Conservation (phyloP, 2,113 vertebrate genomes). For the Dicrurus megarhynchus region DNA sequence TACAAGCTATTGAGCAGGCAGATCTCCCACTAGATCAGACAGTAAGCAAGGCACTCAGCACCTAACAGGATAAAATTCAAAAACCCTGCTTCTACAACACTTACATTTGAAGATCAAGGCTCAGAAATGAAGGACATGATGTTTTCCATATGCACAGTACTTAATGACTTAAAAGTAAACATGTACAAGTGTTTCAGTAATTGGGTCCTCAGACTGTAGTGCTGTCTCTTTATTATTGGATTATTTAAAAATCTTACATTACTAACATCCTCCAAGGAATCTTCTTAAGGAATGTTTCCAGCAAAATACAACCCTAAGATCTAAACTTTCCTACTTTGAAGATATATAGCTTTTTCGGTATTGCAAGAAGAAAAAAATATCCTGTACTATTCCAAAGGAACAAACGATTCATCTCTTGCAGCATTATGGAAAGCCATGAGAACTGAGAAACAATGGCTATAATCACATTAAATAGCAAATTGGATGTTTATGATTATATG, state of each 20-base stretch:
- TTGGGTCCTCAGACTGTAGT: conserved; percentile 18
- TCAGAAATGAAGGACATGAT: conserved; percentile 32
- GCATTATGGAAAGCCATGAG: not conserved
- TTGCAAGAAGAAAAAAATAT: not conserved
- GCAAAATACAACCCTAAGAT: not conserved
- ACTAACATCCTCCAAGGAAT: not conserved
- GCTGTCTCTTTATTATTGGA: conserved; percentile 13
- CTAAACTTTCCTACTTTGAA: not conserved
- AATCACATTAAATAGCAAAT: not conserved
- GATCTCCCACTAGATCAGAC: not conserved
- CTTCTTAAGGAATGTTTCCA: not conserved
- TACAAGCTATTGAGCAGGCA: not conserved
- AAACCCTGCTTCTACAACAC: conserved; percentile 6
- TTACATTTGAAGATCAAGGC: conserved; percentile 42
- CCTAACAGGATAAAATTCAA: not conserved
- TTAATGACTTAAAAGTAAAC: conserved; percentile 56
- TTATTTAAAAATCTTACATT: not conserved
- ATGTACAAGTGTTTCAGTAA: conserved; percentile 34
- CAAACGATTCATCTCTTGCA: not conserved
- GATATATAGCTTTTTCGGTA: not conserved
- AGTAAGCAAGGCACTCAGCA: not conserved
- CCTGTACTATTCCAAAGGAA: not conserved
- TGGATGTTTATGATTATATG: not conserved
- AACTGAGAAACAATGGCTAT: not conserved
- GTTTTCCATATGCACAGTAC: conserved; percentile 27